phyloP scores from a whole-genome alignment of 2,797 vertebrate species.

The Anas bernieri region DNA sequence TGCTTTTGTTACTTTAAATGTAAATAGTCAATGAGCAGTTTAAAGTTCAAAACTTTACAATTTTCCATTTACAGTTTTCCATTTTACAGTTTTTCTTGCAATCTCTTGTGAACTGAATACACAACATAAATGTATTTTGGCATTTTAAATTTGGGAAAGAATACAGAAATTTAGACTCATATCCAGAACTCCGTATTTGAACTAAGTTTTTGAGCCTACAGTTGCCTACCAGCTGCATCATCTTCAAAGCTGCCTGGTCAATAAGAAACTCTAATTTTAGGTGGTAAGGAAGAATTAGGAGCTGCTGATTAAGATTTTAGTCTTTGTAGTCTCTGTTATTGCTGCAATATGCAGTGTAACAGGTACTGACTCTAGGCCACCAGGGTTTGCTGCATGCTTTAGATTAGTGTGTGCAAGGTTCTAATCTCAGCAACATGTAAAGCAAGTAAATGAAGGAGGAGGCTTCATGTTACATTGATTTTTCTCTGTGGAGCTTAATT shows the following conservation, averaged over 20 bases:
- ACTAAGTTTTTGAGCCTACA: background rate
- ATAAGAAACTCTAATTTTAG: background rate
- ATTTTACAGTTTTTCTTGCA: background rate
- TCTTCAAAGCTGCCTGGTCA: background rate
- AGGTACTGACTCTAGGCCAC: background rate
- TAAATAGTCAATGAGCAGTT: background rate
- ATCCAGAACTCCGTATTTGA: background rate
- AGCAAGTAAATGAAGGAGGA: background rate
- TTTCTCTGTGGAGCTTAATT: slow-evolving; percentile 17
- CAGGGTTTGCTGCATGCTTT: background rate
- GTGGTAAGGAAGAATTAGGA: background rate
- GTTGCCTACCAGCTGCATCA: background rate
- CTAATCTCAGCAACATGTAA: background rate
- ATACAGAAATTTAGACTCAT: background rate
- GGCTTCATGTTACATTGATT: background rate
- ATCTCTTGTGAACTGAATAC: background rate
- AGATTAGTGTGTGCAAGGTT: background rate
- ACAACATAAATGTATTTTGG: background rate
- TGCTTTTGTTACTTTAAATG: background rate
- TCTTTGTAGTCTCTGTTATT: background rate
- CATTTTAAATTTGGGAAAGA: background rate
- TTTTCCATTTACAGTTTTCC: background rate
- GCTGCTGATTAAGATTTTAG: background rate
- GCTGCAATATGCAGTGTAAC: background rate
- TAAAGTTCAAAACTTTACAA: background rate